Base-by-base conservation (phyloP, 2,888 invertebrate species). In the Achlya flavicornis region DNA sequence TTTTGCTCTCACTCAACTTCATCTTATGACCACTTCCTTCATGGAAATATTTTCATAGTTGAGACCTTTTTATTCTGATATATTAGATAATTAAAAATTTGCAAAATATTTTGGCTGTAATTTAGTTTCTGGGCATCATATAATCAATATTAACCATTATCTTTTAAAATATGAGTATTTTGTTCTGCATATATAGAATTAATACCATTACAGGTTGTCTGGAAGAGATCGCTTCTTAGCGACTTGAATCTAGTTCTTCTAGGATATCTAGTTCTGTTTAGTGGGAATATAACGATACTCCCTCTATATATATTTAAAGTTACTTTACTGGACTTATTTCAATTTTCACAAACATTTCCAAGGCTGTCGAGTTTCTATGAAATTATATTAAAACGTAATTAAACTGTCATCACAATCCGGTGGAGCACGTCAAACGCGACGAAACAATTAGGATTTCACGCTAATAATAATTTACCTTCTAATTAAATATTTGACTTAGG, bases 21-120 rank as follows among this genome's bases (percentile, higher is more conserved):
- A 63, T 71, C 65, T 64, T 70, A 63, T 57, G 70, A 70, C 65
- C 66, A 73, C 71, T 80, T 77, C 75, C 76, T 77, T 81, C 74
- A 75, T 70, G 69, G 65, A 65, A 71, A 74, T 79, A 71, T 77
- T 80, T 76, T 74, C 71, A 76, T 75, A 72, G 70, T 71, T 67
- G 62, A 66, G 63, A 66, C 63, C 64, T 71, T 66, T 66, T 3
- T 8, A 53, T 16, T 53, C 19, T 53, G 5, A 14, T 16, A 8
- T 19, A 53, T 8, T 53, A 16, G 7, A 53, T 14, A 53, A 16
- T 19, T 7, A 33, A 8, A n/a, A n/a, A n/a, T n/a, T n/a, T n/a
- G n/a, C n/a, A n/a, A n/a, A n/a, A n/a, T n/a, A n/a, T n/a, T n/a
- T n/a, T n/a, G n/a, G n/a, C n/a, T n/a, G n/a, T n/a, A n/a, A n/a